Conservation (phyloP, 2,113 vertebrate genomes). For the Tor tambroides region DNA sequence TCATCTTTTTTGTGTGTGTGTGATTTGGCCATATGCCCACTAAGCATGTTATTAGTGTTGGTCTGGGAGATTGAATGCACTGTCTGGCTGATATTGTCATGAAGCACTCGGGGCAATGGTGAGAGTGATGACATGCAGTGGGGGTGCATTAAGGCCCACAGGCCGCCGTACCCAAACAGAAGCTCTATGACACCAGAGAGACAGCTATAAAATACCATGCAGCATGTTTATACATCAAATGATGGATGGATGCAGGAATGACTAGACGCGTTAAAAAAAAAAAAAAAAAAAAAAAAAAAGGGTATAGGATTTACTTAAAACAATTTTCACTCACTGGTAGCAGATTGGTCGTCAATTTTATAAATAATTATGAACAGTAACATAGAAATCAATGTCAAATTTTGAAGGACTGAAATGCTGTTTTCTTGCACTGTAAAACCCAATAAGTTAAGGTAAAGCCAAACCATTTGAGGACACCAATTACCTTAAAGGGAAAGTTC, state of each 20-base stretch:
- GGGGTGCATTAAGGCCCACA: slow-evolving; percentile 20
- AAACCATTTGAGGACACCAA: too few species aligned
- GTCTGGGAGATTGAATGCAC: slow-evolving; percentile 46
- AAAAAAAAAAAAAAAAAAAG: slow-evolving; percentile 7
- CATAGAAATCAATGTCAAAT: background rate
- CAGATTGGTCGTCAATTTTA: background rate
- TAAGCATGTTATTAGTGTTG: slow-evolving; percentile 40
- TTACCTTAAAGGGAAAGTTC: too few species aligned
- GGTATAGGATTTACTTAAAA: background rate
- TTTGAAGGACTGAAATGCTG: too few species aligned
- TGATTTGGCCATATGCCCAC: slow-evolving; percentile 26
- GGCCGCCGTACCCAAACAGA: slow-evolving; percentile 19
- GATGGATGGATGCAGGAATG: slow-evolving; percentile 41
- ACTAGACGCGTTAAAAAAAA: background rate
- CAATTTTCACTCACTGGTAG: background rate
- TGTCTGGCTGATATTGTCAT: slow-evolving; percentile 39
- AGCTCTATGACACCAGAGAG: slow-evolving; percentile 55
- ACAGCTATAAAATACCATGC: slow-evolving; percentile 15
- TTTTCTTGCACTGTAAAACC: too few species aligned
- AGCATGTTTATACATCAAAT: slow-evolving; percentile 65
- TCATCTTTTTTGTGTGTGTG: slow-evolving; percentile 9
- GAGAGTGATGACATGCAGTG: slow-evolving; percentile 47
- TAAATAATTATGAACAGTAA: background rate
- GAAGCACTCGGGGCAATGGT: slow-evolving; percentile 29
- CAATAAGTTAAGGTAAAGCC: too few species aligned